A percentile compares a stretch with the other conserved stretches of the same genome.
Conservation (phyloP, 1,140 invertebrate species). For the Drosophila lacteicornis region DNA sequence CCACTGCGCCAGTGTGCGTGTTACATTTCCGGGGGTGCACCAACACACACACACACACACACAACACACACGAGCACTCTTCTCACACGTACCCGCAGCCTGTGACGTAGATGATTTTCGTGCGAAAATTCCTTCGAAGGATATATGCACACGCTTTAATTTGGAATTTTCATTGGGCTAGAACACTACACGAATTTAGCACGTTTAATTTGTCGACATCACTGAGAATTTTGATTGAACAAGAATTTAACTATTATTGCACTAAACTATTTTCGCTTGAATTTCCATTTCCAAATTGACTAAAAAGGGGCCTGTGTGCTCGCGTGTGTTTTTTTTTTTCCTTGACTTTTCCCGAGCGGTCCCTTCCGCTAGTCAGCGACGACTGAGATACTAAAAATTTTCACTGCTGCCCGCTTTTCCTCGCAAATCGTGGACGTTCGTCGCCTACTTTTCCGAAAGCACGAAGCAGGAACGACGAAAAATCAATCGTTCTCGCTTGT, state of each 20-base stretch:
- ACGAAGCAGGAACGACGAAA: conserved; percentile 56
- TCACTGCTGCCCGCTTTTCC: conserved; percentile 51
- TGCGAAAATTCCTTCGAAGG: conserved; percentile 65
- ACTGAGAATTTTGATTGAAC: conserved; percentile 56
- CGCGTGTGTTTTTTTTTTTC: conserved; percentile 26
- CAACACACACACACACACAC: conserved; percentile 40
- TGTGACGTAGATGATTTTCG: conserved; percentile 72
- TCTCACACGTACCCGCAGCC: conserved; percentile 50
- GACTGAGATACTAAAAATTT: conserved; percentile 71
- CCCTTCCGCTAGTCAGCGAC: conserved; percentile 72
- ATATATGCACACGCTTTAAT: conserved; percentile 31
- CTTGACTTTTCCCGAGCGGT: conserved; percentile 29
- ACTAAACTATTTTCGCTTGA: conserved; percentile 52
- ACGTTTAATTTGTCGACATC: conserved; percentile 16
- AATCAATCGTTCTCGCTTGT: conserved; percentile 77
- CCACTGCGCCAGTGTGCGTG: conserved; percentile 55
- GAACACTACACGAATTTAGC: conserved; percentile 1
- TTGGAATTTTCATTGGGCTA: conserved; percentile 20
- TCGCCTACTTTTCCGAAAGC: conserved; percentile 66
- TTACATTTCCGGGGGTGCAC: conserved; percentile 81
- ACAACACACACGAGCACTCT: conserved; percentile 46
- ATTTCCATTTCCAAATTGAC: conserved; percentile 41
- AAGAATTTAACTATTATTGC: conserved; percentile 59
- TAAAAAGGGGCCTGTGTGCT: conserved; percentile 15
- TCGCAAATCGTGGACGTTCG: conserved; percentile 31